Conservation (phyloP, 2,888 invertebrate species). For the Dione vanillae region DNA sequence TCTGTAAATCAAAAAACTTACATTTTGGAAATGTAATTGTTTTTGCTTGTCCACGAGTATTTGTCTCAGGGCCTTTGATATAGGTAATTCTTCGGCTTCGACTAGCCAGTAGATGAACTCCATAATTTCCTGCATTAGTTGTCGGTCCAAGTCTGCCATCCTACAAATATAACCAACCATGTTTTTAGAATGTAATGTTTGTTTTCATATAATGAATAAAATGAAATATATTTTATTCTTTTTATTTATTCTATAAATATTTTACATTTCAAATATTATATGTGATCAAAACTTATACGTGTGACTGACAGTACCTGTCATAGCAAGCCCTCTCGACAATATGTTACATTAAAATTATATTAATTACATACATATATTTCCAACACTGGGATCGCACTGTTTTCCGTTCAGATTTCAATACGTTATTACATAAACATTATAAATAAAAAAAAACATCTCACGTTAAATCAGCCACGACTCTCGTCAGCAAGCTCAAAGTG, state of each 20-base stretch:
- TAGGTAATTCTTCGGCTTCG: constrained; percentile 94
- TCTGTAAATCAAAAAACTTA: constrained; percentile 49
- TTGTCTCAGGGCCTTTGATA: constrained; percentile 95
- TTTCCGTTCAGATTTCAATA: too few species aligned
- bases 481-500: constrained; percentile 96
- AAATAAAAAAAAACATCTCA: constrained; percentile 83
- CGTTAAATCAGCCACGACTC: constrained; percentile 98
- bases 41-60: constrained; percentile 95
- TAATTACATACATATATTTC: too few species aligned
- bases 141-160: constrained; percentile 92
- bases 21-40: constrained; percentile 82
- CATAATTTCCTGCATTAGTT: constrained; percentile 92
- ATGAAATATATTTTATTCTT: too few species aligned
- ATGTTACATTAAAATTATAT: too few species aligned
- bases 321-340: too few species aligned
- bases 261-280: too few species aligned
- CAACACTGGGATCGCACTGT: too few species aligned
- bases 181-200: background rate
- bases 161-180: constrained; percentile 72
- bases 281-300: too few species aligned
- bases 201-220: background rate
- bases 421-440: too few species aligned
- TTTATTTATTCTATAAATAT: too few species aligned
- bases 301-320: too few species aligned
- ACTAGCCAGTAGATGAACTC: constrained; percentile 97